A percentile compares a stretch with the other conserved stretches of the same genome.
Evolutionary conservation across 2,113 vertebrate genomes (phyloP).

Genomic region (Peromyscus maniculatus): DNA sequence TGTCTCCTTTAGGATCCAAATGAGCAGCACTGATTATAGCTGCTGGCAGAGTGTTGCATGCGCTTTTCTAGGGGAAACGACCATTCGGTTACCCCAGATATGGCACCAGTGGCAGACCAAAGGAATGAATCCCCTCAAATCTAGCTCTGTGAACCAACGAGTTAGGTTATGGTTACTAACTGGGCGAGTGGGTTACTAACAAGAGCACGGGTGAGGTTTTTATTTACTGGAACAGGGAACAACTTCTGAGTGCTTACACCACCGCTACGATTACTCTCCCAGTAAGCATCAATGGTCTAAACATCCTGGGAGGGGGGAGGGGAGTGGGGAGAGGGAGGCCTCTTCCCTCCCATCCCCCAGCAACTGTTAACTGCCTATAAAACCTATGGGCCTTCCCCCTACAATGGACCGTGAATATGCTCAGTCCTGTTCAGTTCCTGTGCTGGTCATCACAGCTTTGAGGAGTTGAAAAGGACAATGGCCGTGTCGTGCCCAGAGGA

Average conservation of each 20-base stretch:
- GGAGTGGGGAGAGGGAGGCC: not conserved
- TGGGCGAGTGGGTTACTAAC: too few relatives aligned
- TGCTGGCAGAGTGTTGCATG: not conserved
- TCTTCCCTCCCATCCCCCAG: not conserved
- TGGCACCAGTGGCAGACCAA: not conserved
- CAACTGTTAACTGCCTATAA: not conserved
- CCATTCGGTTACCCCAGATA: not conserved
- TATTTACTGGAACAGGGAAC: not conserved
- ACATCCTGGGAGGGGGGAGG: too few relatives aligned
- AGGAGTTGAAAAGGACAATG: not conserved
- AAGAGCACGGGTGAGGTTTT: not conserved
- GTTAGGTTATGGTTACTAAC: not conserved
- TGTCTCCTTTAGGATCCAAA: not conserved
- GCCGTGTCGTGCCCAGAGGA: too few relatives aligned
- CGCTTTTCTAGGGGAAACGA: not conserved
- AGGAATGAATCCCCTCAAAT: not conserved
- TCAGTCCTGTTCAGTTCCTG: not conserved
- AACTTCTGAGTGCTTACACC: not conserved
- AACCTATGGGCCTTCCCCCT: too few relatives aligned
- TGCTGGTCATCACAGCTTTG: not conserved
- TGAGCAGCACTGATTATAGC: not conserved
- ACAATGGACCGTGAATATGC: not conserved
- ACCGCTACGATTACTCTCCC: not conserved
- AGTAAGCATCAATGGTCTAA: not conserved
- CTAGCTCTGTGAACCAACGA: not conserved